A percentile compares a stretch with the other conserved stretches of the same genome.
phyloP scores from a whole-genome alignment of 2,797 vertebrate genomes.

The Taeniopygia guttata region DNA sequence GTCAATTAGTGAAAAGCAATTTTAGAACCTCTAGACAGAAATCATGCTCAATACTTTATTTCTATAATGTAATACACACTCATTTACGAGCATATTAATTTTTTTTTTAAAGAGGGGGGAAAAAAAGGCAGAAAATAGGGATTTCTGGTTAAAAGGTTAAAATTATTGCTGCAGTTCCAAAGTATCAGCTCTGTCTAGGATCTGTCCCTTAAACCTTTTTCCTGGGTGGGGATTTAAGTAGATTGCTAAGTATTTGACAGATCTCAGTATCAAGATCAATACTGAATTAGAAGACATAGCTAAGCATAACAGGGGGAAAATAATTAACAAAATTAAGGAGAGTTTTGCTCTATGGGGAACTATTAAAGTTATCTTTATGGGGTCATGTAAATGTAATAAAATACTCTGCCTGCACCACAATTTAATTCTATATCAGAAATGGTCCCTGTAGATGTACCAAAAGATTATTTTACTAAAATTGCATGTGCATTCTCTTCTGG shows the following conservation, averaged over 20 bases:
- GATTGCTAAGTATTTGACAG: constrained; percentile 72
- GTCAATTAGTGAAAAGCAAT: neutral
- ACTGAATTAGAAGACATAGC: constrained; percentile 76
- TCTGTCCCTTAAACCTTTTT: constrained; percentile 58
- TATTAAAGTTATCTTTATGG: constrained; percentile 79
- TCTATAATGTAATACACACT: neutral
- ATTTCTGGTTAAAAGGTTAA: neutral
- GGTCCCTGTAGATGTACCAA: constrained; percentile 72
- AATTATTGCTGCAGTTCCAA: constrained; percentile 46
- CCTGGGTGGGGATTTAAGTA: constrained; percentile 60
- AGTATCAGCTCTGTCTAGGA: constrained; percentile 12
- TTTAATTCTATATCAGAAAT: constrained; percentile 77
- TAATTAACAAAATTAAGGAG: constrained; percentile 82
- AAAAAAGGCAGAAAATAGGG: neutral
- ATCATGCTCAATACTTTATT: neutral
- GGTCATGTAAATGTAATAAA: constrained; percentile 81
- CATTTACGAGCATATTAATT: neutral
- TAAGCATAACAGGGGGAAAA: constrained; percentile 78
- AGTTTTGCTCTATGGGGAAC: constrained; percentile 73
- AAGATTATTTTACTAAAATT: constrained; percentile 76
- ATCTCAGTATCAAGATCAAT: constrained; percentile 76
- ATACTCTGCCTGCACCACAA: constrained; percentile 73
- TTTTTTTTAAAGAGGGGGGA: no score
- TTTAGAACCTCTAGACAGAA: neutral
- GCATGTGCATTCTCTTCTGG: constrained; percentile 33